Evolutionary conservation across 1,140 invertebrate genomes (phyloP).

Genomic region (Panonychus citri): DNA sequence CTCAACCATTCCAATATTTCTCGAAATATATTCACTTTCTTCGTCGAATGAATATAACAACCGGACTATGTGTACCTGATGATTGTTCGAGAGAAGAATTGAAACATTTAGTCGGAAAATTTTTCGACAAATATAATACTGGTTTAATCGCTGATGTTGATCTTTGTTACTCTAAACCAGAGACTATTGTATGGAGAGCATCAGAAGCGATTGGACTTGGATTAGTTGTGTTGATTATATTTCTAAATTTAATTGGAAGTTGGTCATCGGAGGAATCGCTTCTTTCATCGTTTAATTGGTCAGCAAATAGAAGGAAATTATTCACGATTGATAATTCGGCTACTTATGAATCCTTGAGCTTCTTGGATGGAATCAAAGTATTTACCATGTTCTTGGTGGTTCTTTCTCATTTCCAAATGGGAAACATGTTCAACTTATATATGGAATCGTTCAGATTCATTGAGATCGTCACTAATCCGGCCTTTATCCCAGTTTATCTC

Average conservation of each 20-base stretch:
- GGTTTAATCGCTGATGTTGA: not conserved
- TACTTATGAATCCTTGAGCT: not conserved
- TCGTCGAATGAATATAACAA: not conserved
- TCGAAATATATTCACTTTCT: not conserved
- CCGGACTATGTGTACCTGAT: not conserved
- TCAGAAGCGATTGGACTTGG: not conserved
- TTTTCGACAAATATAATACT: not conserved
- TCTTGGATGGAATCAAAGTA: not conserved
- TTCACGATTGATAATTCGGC: not conserved
- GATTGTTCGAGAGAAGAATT: not conserved
- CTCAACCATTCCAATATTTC: not conserved
- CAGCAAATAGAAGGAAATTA: not conserved
- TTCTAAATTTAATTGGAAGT: not conserved
- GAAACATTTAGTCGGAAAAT: not conserved
- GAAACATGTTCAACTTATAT: not conserved
- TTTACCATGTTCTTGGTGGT: not conserved
- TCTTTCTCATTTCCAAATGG: not conserved
- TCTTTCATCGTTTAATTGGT: not conserved
- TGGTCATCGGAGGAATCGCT: not conserved
- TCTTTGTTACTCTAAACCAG: not conserved
- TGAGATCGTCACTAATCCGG: not conserved
- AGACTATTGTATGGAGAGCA: not conserved
- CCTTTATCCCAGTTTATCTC: not conserved
- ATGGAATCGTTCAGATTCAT: not conserved
- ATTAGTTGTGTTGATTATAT: not conserved